Percentiles rank a stretch among this genome's conserved stretches.
Conservation (phyloP, 2,797 vertebrate species). For the Ciconia nigra region DNA sequence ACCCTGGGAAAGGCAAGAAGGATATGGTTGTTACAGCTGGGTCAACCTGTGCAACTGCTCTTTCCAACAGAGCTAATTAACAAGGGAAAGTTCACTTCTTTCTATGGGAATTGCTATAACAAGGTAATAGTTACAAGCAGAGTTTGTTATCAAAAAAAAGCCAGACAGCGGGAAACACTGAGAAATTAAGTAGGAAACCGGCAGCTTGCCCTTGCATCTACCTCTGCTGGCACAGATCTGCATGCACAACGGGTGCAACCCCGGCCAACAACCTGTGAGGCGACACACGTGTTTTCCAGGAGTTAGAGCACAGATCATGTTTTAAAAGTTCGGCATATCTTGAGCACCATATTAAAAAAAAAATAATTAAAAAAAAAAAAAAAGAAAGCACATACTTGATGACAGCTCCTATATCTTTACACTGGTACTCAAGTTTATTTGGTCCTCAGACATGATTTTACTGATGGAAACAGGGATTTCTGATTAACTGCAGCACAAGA, state of each 20-base stretch:
- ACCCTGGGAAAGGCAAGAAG: neutral
- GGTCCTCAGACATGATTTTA: neutral
- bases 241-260: accelerated
- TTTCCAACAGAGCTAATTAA: constrained; percentile 7
- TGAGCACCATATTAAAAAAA: neutral
- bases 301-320: neutral
- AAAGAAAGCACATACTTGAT: neutral
- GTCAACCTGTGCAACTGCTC: neutral
- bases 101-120: neutral
- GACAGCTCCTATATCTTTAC: neutral
- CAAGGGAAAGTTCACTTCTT: neutral
- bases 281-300: neutral
- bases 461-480: neutral
- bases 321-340: neutral
- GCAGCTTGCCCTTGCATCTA: neutral
- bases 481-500: neutral
- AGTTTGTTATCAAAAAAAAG: neutral
- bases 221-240: accelerated
- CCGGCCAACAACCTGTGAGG: neutral
- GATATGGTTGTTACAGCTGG: neutral
- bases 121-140: neutral
- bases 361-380: neutral
- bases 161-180: neutral
- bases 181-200: neutral
- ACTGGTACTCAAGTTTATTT: neutral